Base-by-base conservation (phyloP, 2,797 vertebrate genomes). In the Xenopus petersii region DNA sequence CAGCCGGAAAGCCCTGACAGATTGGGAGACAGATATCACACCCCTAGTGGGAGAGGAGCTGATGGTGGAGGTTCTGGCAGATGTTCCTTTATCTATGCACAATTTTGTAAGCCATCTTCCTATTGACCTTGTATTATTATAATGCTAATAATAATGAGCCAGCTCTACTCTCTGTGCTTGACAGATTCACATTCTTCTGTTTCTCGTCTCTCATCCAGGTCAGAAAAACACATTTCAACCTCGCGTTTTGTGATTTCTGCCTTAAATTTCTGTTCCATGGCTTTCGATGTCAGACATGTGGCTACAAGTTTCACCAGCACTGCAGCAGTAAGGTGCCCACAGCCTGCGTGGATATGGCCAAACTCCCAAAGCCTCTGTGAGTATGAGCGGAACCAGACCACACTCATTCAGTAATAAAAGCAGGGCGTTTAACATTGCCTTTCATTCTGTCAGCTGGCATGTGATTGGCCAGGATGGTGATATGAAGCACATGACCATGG, bases 241-340 rank as follows among this genome's bases (percentile, higher is more conserved):
- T 97, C 87, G 95, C 92, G 11, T 97, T 95, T 88, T 97, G 95
- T 84, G 95, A 97, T 89, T 96, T 97, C 82, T 97, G 95, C 89
- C 95, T 95, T 87, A 96, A 96, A 88, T 97, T 97, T 86, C 91
- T 97, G 70, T 97, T 97, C 82, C 93, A 97, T 15, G 94, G 95
- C 81, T 97, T 97, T 84, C 92, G 95, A 78, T 97, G 95, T 88
- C 95, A 97, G 88, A 96, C 94, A 0, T 96, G 95, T 67, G 92
- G 94, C 81, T 96, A 96, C 88, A 96, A 96, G 83, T 97, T 97
- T 86, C 95, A 97, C 81, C 94, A 97, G 84, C 95, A 96, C 87
- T 97, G 95, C 87, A 96, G 94, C 84, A 96, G 94, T 86, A 95
- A 95, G 75, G 95, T 97, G 42, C 95, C 95, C 54, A 97, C 94